phyloP scores from a whole-genome alignment of 2,888 invertebrate genomes.

The Aphidoletes aphidimyza region DNA sequence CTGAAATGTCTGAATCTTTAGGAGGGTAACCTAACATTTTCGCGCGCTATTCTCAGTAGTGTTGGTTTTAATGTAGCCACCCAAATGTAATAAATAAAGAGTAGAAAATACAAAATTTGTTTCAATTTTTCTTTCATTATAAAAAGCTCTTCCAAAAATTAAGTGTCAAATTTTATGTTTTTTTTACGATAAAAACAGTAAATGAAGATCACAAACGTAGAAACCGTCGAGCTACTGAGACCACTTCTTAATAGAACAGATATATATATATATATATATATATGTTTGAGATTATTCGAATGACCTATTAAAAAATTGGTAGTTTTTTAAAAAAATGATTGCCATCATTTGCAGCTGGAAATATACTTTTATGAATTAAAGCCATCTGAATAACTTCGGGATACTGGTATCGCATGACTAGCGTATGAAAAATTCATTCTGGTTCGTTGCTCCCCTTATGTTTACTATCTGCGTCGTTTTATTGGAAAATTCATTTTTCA shows the following conservation, averaged over 20 bases:
- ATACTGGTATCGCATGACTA: background rate
- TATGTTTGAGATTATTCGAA: too few relatives aligned
- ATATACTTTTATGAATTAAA: background rate
- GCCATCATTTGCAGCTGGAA: background rate
- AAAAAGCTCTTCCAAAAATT: background rate
- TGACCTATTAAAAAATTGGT: background rate
- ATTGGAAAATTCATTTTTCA: background rate
- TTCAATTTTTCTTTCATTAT: background rate
- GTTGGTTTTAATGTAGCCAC: too few relatives aligned
- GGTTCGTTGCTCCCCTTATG: conserved; percentile 21
- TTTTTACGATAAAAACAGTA: too few relatives aligned
- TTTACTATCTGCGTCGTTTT: background rate
- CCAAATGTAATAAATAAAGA: background rate
- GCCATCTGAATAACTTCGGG: background rate
- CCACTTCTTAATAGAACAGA: too few relatives aligned
- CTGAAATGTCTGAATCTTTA: too few relatives aligned
- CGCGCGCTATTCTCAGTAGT: too few relatives aligned
- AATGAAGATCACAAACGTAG: too few relatives aligned
- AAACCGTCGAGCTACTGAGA: too few relatives aligned
- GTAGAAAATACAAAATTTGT: background rate
- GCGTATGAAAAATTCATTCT: conserved; percentile 36
- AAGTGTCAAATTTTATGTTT: background rate
- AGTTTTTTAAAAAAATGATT: background rate
- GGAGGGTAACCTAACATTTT: too few relatives aligned
- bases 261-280: too few relatives aligned